Conservation (phyloP, 2,888 invertebrate species). For the Magallana nippona region DNA sequence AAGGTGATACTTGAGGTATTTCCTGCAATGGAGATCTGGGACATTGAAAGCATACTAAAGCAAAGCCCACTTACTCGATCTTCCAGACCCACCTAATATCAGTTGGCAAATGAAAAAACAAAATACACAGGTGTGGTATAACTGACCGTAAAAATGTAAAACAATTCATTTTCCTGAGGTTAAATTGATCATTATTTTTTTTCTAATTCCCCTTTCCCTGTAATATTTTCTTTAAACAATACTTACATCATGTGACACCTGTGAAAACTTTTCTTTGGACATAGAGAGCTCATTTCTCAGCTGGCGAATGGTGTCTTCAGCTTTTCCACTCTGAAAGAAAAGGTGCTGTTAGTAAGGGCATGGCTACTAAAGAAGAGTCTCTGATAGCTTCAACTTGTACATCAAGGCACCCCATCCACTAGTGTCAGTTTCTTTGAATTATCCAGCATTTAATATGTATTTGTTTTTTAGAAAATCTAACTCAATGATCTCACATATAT, state of each 20-base stretch:
- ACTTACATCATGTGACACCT: conserved; percentile 73
- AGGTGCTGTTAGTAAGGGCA: neutral
- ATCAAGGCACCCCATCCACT: too few species aligned
- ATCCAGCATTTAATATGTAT: too few species aligned
- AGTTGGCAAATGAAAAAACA: neutral
- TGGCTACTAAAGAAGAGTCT: too few species aligned
- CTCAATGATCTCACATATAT: too few species aligned
- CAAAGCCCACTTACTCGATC: conserved; percentile 9
- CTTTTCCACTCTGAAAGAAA: conserved; percentile 66
- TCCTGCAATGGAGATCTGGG: neutral
- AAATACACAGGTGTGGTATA: neutral
- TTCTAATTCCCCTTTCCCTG: too few species aligned
- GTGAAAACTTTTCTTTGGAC: conserved; percentile 68
- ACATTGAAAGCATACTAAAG: neutral
- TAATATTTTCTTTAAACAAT: too few species aligned
- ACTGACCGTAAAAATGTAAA: neutral
- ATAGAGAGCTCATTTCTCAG: conserved; percentile 69
- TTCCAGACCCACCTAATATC: neutral
- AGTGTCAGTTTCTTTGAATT: too few species aligned
- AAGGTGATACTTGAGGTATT: too few species aligned
- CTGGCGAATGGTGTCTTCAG: conserved; percentile 71
- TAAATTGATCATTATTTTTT: neutral
- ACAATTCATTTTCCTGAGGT: neutral
- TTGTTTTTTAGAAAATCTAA: too few species aligned
- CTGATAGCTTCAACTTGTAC: too few species aligned